These are phyloP conservation scores for Saccopteryx bilineata DNA, from an alignment of 2,113 vertebrate species.

Conservation along the genomic window DNA sequence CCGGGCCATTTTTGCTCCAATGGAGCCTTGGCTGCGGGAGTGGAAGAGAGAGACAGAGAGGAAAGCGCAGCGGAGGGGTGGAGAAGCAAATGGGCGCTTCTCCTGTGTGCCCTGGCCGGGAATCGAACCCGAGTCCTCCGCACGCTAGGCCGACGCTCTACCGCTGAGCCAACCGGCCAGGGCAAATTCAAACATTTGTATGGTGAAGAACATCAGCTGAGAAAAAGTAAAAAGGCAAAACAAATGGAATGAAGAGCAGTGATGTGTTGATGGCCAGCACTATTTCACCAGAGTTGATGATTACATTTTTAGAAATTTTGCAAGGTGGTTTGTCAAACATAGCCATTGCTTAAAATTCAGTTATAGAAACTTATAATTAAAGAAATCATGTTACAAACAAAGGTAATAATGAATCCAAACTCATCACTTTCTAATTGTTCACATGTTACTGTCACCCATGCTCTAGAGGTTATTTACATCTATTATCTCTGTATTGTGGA, in stretches of 20 bases:
- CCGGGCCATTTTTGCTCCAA: too few relatives aligned
- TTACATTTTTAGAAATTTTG: constrained; percentile 46
- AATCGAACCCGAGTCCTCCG: too few relatives aligned
- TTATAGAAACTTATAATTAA: constrained; percentile 19
- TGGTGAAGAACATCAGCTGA: constrained; percentile 13
- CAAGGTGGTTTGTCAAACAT: constrained; percentile 25
- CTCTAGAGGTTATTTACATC: background rate
- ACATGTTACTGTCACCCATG: background rate
- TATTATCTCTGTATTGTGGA: background rate
- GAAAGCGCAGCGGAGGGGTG: too few relatives aligned
- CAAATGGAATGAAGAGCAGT: background rate
- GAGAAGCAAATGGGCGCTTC: too few relatives aligned
- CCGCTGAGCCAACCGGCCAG: too few relatives aligned
- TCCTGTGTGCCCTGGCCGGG: too few relatives aligned
- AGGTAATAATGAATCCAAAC: constrained; percentile 4
- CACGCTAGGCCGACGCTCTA: too few relatives aligned
- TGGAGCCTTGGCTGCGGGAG: too few relatives aligned
- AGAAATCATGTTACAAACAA: background rate
- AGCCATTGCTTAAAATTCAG: constrained; percentile 34
- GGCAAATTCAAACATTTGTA: background rate
- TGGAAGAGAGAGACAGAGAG: too few relatives aligned
- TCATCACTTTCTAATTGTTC: constrained; percentile 44
- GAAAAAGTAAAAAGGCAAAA: constrained; percentile 30
- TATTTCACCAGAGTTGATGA: background rate
- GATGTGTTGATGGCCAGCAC: background rate